A percentile compares a stretch with the other conserved stretches of the same genome.
These are phyloP conservation scores for Zaprionus capensis DNA, from an alignment of 1,140 invertebrate genomes.

Conservation along the genomic window DNA sequence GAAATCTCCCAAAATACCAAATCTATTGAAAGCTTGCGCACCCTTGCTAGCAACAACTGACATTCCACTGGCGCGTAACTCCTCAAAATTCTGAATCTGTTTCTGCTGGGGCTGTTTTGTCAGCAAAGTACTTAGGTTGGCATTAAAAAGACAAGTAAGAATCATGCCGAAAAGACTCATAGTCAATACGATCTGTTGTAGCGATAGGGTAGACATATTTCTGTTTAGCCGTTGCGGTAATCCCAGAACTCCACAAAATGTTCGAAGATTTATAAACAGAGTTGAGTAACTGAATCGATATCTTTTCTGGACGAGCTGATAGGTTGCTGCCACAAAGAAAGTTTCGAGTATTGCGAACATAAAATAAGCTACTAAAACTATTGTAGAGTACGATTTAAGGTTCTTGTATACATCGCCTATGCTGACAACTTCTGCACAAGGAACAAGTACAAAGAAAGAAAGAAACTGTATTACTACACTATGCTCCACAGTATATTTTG, in stretches of 20 bases:
- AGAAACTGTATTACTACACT: no score
- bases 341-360: conserved; percentile 32
- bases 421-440: conserved; percentile 11
- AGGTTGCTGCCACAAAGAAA: conserved; percentile 2
- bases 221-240: conserved; percentile 8
- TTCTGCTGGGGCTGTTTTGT: conserved; percentile 3
- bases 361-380: conserved; percentile 18
- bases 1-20: background rate
- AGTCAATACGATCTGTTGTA: conserved; percentile 34
- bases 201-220: conserved; percentile 7
- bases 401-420: conserved; percentile 12
- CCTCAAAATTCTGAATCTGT: conserved; percentile 29
- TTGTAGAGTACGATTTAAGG: background rate
- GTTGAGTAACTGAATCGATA: background rate
- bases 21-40: background rate
- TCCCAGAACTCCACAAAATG: conserved; percentile 41
- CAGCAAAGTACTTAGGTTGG: conserved; percentile 46
- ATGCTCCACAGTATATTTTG: background rate
- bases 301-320: background rate
- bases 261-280: conserved; percentile 33
- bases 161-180: conserved; percentile 45
- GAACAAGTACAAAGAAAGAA: conserved; percentile 34
- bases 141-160: conserved; percentile 27
- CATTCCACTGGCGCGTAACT: conserved; percentile 35
- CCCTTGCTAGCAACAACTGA: conserved; percentile 8